These are phyloP conservation scores for Sinocyclocheilus grahami DNA, from an alignment of 2,113 vertebrate species.

Conservation along the genomic window DNA sequence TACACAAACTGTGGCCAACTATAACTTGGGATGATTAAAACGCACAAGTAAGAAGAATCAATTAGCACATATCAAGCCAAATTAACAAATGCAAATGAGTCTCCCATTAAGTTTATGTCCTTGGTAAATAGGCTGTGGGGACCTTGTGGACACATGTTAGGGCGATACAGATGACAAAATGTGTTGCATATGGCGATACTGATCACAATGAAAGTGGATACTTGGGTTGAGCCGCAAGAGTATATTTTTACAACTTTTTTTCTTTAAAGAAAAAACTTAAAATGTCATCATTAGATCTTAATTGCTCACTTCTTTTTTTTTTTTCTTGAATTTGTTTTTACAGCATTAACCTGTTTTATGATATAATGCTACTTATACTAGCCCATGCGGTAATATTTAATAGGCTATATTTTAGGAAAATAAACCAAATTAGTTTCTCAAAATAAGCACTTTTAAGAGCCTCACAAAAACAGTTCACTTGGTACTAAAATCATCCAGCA, in stretches of 20 bases:
- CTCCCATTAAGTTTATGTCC: conserved; percentile 86
- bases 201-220: conserved; percentile 64
- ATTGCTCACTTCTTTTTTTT: neutral
- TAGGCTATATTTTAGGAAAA: neutral
- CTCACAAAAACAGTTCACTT: conserved; percentile 42
- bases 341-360: neutral
- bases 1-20: conserved; percentile 71
- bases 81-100: conserved; percentile 89
- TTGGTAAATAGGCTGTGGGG: conserved; percentile 68
- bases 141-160: conserved; percentile 79
- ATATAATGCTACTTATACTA: neutral
- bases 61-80: conserved; percentile 85
- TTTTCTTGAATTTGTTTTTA: neutral
- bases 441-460: conserved; percentile 44
- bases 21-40: conserved; percentile 82
- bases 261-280: neutral
- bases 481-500: conserved; percentile 59
- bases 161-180: conserved; percentile 79
- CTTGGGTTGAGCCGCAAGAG: neutral
- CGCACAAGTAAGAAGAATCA: conserved; percentile 85
- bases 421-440: conserved; percentile 27
- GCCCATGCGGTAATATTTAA: neutral
- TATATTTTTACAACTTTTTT: neutral
- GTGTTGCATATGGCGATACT: conserved; percentile 71
- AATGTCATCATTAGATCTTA: neutral